Base-by-base conservation (phyloP, 1,140 invertebrate genomes). In the Caenorhabditis briggsae region DNA sequence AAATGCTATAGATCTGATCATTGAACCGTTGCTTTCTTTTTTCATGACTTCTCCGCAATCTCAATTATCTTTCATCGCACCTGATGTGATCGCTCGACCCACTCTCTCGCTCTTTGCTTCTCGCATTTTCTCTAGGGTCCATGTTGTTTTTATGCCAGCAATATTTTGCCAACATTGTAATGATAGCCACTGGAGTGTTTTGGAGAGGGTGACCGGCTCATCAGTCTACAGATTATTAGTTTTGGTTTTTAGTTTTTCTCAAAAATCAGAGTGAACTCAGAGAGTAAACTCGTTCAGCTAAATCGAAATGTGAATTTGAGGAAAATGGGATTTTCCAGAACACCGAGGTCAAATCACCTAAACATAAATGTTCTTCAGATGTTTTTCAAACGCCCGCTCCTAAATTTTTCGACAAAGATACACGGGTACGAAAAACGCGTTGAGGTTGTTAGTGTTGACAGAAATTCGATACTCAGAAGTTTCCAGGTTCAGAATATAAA, bases 1-100 rank as follows among this genome's bases (percentile, higher is more conserved):
- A 78, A 50, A 46, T 23, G 46, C n/a, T 50, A 50, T 78, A 50
- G 6, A 78, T 78, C 70, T 78, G 70, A 78, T 78, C 46, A 46
- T 50, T 50, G 46, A 78, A 50, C 70, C 43, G 20, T 11, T 78
- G n/a, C 33, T 33, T 33, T 33, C 33, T 14, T 78, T 50, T n/a
- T 78, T n/a, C 70, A 78, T 78, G 70, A 23, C n/a, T 78, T n/a
- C 70, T 50, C 70, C 46, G n/a, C 18, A n/a, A 46, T 70, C 43
- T 46, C n/a, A 78, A 50, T 78, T 78, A 78, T 78, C 70, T 50
- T 78, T 78, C 70, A 78, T 78, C 70, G 46, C 70, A 78, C 46
- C 70, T 78, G 70, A 78, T 78, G 70, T 78, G 70, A 78, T 78
- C 70, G 46, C 46, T 78, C 70, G 70, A 78, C 70, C 70, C 70